Base-by-base conservation (phyloP, 2,113 vertebrate genomes). In the Eretmochelys imbricata region DNA sequence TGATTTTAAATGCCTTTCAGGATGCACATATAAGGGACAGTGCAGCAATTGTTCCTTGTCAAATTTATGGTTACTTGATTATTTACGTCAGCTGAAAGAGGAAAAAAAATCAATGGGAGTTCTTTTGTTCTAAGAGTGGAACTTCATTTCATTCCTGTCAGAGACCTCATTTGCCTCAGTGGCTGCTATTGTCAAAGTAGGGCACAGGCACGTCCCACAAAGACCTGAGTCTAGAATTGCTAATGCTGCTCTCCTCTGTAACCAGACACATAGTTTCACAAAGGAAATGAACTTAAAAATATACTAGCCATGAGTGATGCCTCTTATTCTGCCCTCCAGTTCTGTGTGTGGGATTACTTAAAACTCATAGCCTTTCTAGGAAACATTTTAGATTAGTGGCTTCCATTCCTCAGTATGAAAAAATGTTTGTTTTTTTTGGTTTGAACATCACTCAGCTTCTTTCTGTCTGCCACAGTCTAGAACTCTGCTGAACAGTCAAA, bases 1-100 rank as follows among this genome's bases (percentile, higher is more conserved):
- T 97, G 96, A 92, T 95, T 96, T 95, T 93, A 96, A 97, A 96
- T 96, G 82, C 48, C 31, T 94, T 97, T 96, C 95, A 90, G 53
- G 91, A 59, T 89, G 94, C 57, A 14, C 62, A 3, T n/a, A 80
- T 90, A 95, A 90, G 81, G 65, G 89, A 91, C 65, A 87, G 89
- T 79, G 25, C 54, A 95, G 84, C 91, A 95, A 94, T 96, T 96
- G 93, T 90, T 96, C n/a, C 31, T 93, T 96, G 90, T 84, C 87
- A 46, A 94, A 93, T 95, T 97, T 97, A 65, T 96, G 85, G 90
- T 91, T 96, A 94, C 82, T 93, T 96, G 91, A 76, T 95, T 97
- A 95, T 97, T 98, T 97, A 94, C 85, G 90, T 94, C 87, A 92
- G 87, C 53, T 94, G 46, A 84, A 91, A 93, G 82, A 88, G 49